Evolutionary conservation across 2,797 vertebrate genomes (phyloP), one percentile per base, ranked within the genome.

Genomic region (Psittacula derbiana): DNA sequence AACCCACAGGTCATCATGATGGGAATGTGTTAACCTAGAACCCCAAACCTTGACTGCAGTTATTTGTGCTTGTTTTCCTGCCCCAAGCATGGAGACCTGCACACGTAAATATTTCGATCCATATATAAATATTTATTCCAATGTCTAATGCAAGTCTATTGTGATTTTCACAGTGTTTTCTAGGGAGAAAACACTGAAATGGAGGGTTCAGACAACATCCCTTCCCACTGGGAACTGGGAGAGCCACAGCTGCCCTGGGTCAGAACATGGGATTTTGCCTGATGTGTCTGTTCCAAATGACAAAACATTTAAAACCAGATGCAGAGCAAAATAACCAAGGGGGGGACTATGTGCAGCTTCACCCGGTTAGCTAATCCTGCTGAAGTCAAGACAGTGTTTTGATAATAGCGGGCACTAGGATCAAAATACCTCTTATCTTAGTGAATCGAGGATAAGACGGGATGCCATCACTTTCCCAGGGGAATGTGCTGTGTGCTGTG

Each of bases 401-500:
- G 74, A n/a, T 67, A 80, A 82, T 7, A 74, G 80, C 44, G 52
- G 88, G 60, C 21, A 16, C 73, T 36, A 76, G 71, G 74, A 90
- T 66, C 90, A 82, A 92, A 92, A 94, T 47, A 80, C 47, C 47
- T 64, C 86, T 60, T 73, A 76, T 67, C 88, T 82, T 43, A 85
- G 86, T 46, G 86, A 81, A 38, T 47, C 3, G 5, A 80, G 58
- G 74, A 61, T 74, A 66, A 69, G 75, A 46, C 8, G 36, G 55
- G 46, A 55, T 36, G 73, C 25, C 28, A 13, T 50, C 41, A 8
- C 58, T 78, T 86, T 90, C 78, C 64, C 19, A 50, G 24, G 41
- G 46, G 66, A 65, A 28, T 60, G 90, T 15, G 80, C 12, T n/a
- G 10, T 28, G 21, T 47, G 75, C 71, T 50, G 8, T 47, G 60